Conservation (phyloP, 2,113 vertebrate genomes). For the Camelus bactrianus region DNA sequence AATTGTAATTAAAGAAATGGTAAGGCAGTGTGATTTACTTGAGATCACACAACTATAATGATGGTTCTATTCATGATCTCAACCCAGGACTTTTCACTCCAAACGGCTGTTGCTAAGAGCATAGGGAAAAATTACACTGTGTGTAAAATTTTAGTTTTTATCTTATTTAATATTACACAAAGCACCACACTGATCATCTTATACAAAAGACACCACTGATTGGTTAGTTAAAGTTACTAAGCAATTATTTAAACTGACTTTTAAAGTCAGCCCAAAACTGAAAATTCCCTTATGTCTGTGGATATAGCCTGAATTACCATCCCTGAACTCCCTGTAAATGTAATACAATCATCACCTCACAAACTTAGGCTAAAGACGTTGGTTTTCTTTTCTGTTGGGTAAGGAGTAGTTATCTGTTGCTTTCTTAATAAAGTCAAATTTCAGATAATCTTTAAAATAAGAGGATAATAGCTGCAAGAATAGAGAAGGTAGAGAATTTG, state of each 20-base stretch:
- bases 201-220: not conserved
- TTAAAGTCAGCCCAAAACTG: not conserved
- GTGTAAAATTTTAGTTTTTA: conserved; percentile 42
- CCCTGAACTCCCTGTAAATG: not conserved
- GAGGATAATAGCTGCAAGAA: not conserved
- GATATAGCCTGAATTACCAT: not conserved
- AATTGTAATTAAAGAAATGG: not conserved
- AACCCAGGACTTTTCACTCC: not conserved
- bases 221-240: not conserved
- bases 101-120: not conserved
- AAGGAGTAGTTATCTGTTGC: not conserved
- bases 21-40: not conserved
- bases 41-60: not conserved
- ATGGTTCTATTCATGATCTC: not conserved
- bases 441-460: not conserved
- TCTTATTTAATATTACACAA: not conserved
- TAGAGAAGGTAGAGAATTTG: not conserved
- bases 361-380: not conserved
- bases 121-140: not conserved
- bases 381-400: not conserved
- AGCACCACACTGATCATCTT: not conserved
- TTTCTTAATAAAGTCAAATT: not conserved
- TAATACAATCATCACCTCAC: conserved; percentile 1
- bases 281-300: not conserved
- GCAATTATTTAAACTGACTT: conserved; percentile 34